These are phyloP conservation scores for Panopea generosa DNA, from an alignment of 2,888 invertebrate species.

Conservation along the genomic window DNA sequence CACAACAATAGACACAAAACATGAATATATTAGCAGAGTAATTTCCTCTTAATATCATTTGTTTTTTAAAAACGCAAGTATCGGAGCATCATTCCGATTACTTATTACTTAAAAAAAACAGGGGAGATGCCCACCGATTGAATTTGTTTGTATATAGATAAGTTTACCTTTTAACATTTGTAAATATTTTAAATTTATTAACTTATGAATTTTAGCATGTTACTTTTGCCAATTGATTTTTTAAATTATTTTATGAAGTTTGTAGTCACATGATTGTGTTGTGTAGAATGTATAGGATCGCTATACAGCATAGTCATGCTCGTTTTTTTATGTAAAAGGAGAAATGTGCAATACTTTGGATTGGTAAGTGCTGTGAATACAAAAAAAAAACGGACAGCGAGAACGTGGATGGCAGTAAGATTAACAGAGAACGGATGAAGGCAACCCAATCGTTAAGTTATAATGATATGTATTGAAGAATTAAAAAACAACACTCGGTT, in stretches of 20 bases:
- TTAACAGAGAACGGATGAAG: too few relatives aligned
- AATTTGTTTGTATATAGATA: slow-evolving; percentile 16
- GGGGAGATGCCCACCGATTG: not conserved
- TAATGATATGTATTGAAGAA: too few relatives aligned
- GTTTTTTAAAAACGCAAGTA: too few relatives aligned
- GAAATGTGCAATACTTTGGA: slow-evolving; percentile 35
- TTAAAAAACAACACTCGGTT: too few relatives aligned
- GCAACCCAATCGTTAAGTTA: too few relatives aligned
- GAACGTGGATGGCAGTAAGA: too few relatives aligned
- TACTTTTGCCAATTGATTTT: slow-evolving; percentile 31
- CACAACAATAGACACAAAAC: too few relatives aligned
- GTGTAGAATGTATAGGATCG: too few relatives aligned
- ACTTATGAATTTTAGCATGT: slow-evolving; percentile 48
- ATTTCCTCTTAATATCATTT: too few relatives aligned
- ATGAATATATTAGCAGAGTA: too few relatives aligned
- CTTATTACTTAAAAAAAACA: too few relatives aligned
- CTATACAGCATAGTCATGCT: not conserved
- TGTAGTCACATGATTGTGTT: not conserved
- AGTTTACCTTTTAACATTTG: slow-evolving; percentile 37
- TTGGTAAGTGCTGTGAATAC: slow-evolving; percentile 24
- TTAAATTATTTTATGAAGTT: slow-evolving; percentile 30
- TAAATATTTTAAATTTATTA: slow-evolving; percentile 45
- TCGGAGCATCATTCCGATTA: too few relatives aligned
- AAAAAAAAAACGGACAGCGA: not conserved
- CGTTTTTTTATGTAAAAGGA: not conserved